These are phyloP conservation scores for Tauraco erythrolophus DNA, from an alignment of 2,113 vertebrate genomes.

Conservation along the genomic window DNA sequence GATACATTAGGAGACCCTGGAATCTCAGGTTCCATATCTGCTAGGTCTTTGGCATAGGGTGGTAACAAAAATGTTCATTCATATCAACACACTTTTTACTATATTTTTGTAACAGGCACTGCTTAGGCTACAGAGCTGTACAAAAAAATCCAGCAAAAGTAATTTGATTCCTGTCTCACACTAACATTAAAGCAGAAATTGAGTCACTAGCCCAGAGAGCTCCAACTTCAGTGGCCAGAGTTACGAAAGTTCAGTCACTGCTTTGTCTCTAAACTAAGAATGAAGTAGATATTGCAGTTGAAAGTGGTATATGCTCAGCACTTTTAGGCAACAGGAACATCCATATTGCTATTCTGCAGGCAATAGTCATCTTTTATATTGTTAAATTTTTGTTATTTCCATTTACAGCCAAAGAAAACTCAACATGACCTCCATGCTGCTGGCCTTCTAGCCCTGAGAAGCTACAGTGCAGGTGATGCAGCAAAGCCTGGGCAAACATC, in stretches of 20 bases:
- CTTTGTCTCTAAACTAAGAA: neutral
- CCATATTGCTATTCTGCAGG: neutral
- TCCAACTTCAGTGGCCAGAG: fast-evolving
- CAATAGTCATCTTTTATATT: neutral
- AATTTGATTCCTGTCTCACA: neutral
- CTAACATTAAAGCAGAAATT: neutral
- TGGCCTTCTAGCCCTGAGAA: neutral
- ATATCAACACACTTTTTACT: neutral
- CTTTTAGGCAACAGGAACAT: neutral
- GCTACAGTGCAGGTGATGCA: neutral
- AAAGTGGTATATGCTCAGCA: neutral
- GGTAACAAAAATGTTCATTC: neutral
- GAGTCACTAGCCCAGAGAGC: neutral
- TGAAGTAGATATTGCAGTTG: neutral
- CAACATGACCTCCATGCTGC: fast-evolving
- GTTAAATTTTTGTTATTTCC: neutral
- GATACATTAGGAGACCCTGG: neutral
- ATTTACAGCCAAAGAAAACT: neutral
- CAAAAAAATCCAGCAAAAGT: neutral
- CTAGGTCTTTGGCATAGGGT: neutral
- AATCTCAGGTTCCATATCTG: neutral
- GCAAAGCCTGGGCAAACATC: neutral
- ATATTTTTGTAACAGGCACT: neutral
- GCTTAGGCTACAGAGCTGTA: neutral
- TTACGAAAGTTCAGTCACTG: neutral